Evolutionary conservation across 2,888 invertebrate species (phyloP), one percentile per base, ranked within the genome.

Genomic region (Blomia tropicalis): DNA sequence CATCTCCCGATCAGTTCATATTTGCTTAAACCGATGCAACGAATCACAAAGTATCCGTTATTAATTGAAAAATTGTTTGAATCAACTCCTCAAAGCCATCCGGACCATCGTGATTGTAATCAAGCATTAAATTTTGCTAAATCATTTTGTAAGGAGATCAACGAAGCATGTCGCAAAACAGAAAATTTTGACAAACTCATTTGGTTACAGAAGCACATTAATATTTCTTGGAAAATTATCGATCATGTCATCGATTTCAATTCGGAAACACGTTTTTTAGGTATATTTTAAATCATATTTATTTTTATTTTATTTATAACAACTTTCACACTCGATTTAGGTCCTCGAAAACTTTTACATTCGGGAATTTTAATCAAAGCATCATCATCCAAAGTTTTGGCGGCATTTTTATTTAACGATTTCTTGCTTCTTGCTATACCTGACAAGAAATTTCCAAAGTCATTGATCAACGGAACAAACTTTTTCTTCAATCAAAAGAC

Each of bases 21-120:
- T 72, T 75, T 86, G 27, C 79, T 86, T 61, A 84, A 86, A 73
- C 86, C 86, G 4, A 84, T 86, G 83, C 85, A 85, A 72, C 75
- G 86, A 67, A 83, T 86, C 62, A 86, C 85, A 19, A 82, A 82
- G 71, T 86, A 86, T 74, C 85, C 85, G 1, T 75, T 86, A 30
- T 76, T 86, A 30, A 82, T 86, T 66, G 78, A 78, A 70, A 83
- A 84, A 81, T 80, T 82, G 68, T 71, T 81, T 71, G 81, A 83
- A 70, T 75, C 79, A 68, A 81, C 81, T 2, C 77, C 78, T 17
- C 69, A 71, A n/a, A 72, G 75, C 66, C 82, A 82, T 72, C 79
- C 81, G 14, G 82, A 82, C 69, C 72, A 77, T 67, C 75, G 75
- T 58, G 79, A 81, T 70, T 74, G 85, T 58, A 77, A 79, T 69